These are phyloP conservation scores for Drosophila subsilvestris DNA, from an alignment of 2,888 invertebrate genomes.

Conservation along the genomic window DNA sequence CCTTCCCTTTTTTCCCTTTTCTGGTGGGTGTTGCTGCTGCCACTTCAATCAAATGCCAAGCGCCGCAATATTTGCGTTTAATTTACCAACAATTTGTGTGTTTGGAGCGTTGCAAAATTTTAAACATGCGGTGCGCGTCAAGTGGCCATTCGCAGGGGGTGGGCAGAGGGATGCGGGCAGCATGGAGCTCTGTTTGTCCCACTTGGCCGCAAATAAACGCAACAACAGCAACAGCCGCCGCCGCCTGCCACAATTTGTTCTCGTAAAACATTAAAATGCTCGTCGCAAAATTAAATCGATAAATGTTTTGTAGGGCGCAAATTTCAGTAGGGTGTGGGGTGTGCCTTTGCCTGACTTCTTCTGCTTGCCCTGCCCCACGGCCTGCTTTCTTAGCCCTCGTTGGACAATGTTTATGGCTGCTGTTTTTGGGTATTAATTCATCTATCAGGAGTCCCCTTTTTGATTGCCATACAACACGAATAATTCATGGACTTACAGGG, in stretches of 20 bases:
- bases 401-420: not conserved
- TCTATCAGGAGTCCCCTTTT: too few species aligned
- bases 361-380: too few species aligned
- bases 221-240: slow-evolving; percentile 15
- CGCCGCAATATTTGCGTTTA: slow-evolving; percentile 59
- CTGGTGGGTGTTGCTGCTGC: too few species aligned
- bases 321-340: too few species aligned
- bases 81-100: slow-evolving; percentile 63
- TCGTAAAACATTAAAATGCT: slow-evolving; percentile 52
- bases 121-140: slow-evolving; percentile 55
- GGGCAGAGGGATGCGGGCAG: not conserved
- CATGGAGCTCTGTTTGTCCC: not conserved
- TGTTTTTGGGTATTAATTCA: not conserved
- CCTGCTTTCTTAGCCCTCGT: too few species aligned
- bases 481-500: not conserved
- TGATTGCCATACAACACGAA: too few species aligned
- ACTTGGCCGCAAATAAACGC: slow-evolving; percentile 16
- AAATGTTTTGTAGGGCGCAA: slow-evolving; percentile 24
- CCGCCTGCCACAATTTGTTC: slow-evolving; percentile 30
- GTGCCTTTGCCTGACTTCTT: too few species aligned
- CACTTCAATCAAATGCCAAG: slow-evolving; percentile 52
- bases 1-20: slow-evolving; percentile 1
- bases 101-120: slow-evolving; percentile 54
- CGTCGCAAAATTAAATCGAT: slow-evolving; percentile 49
- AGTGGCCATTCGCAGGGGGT: slow-evolving; percentile 44